Evolutionary conservation across 1,140 invertebrate species (phyloP), one percentile per base, ranked within the genome.

Genomic region (Brevipalpus yothersi): DNA sequence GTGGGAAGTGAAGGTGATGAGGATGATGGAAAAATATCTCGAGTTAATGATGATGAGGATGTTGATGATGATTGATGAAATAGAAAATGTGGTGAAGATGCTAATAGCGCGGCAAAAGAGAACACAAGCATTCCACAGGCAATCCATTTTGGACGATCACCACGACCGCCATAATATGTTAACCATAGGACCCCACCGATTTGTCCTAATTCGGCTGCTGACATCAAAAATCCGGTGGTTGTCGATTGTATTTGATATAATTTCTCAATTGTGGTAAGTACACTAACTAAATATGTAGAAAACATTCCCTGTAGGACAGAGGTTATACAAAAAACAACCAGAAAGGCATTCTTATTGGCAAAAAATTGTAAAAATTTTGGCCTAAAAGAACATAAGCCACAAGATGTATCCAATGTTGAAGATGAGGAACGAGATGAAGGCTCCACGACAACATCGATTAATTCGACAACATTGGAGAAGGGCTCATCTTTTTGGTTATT

Each of bases 191-290:
- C 84, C 15, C 69, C 69, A 23, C 65, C 81, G 62, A 92, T 91
- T 70, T 93, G 89, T 1, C 92, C 91, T 65, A 95, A 85, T 71
- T 96, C 91, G 21, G 88, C 91, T 11, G 88, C 87, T 58, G 85
- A 88, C 75, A 94, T 81, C 64, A 95, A 81, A 49, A 90, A 80
- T 0, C 90, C 91, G 0, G 88, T 93, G 8, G 88, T 90, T 69
- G 87, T 89, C 57, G 87, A 92, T 67, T 91, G 87, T 53, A 95
- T 85, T 75, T 89, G 85, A 70, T 92, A 95, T 41, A 94, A 75
- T 73, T 94, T 94, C 72, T 96, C 91, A 45, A 96, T 86, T 10
- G 90, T 95, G 39, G 92, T 95, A 67, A 95, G 89, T 59, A 92
- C 87, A 67, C 86, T 90, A 41, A 92, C 90, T 69, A 95, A 89